phyloP scores from a whole-genome alignment of 2,797 vertebrate genomes.

The Spinus pinus region DNA sequence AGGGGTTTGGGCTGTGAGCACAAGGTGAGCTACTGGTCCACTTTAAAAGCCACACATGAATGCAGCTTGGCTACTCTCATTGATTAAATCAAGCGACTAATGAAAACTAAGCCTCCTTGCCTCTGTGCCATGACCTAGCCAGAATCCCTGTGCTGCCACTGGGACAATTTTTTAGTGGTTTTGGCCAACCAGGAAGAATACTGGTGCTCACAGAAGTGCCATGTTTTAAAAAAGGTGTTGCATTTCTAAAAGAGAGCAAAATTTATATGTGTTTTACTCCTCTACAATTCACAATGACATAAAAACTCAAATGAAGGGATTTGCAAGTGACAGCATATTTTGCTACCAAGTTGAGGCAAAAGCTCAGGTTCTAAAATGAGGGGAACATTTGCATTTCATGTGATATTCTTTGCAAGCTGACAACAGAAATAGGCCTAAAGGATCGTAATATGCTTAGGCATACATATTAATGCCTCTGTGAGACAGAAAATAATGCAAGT shows the following conservation, averaged over 20 bases:
- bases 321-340: background rate
- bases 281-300: background rate
- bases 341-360: background rate
- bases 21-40: background rate
- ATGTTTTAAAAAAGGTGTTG: background rate
- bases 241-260: background rate
- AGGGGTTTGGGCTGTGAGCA: background rate
- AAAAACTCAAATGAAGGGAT: background rate
- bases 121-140: background rate
- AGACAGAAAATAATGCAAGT: background rate
- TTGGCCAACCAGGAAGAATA: background rate
- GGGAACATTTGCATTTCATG: background rate
- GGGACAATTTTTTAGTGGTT: background rate
- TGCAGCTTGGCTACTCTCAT: background rate
- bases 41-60: background rate
- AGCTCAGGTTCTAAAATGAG: background rate
- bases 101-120: background rate
- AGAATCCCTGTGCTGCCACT: fast-evolving
- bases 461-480: background rate
- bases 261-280: background rate
- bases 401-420: background rate
- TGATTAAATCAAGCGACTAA: background rate
- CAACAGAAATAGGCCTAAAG: background rate
- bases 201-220: fast-evolving
- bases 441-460: background rate